Evolutionary conservation across 2,797 vertebrate species (phyloP), one percentile per base, ranked within the genome.

Genomic region (Novumbra hubbsi): DNA sequence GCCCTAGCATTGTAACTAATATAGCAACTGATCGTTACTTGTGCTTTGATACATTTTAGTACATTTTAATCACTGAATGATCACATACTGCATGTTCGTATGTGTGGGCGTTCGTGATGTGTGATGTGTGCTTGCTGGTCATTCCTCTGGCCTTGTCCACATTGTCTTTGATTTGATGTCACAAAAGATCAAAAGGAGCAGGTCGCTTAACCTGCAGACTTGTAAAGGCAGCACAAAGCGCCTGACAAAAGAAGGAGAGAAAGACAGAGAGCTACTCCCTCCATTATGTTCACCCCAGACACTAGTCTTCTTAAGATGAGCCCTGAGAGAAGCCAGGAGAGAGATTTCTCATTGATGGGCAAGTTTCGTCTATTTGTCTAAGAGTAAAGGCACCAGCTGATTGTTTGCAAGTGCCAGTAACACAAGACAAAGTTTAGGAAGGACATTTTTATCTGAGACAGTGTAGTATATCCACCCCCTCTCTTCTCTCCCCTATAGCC

Each of bases 161-260:
- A 2, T 60, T 24, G 15, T 72, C 81, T 80, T 77, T 77, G 52
- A 63, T 41, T 45, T 55, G 68, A 65, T 63, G 65, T 82, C 80
- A 88, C 89, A 91, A 88, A 89, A 87, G 88, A 91, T 92, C 88
- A 89, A 92, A 92, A 80, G 85, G 78, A 70, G 72, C 81, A 84
- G 81, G 87, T 91, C 85, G 89, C 90, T 88, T 90, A 95, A 96
- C 94, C 94, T 96, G 96, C 95, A 96, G 94, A 96, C 95, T 95
- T 93, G 83, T 92, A 94, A 94, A 91, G 93, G 91, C 82, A 83
- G 92, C 90, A 94, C 92, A 94, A 94, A 95, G 88, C 91, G 57
- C 88, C 76, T 73, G 83, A 92, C 90, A 91, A 92, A 90, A 89
- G 84, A 73, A 85, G 79, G 87, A 45, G 83, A 87, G 88, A 91